These are phyloP conservation scores for Drosophila obscura DNA, from an alignment of 1,140 invertebrate genomes.

Conservation along the genomic window DNA sequence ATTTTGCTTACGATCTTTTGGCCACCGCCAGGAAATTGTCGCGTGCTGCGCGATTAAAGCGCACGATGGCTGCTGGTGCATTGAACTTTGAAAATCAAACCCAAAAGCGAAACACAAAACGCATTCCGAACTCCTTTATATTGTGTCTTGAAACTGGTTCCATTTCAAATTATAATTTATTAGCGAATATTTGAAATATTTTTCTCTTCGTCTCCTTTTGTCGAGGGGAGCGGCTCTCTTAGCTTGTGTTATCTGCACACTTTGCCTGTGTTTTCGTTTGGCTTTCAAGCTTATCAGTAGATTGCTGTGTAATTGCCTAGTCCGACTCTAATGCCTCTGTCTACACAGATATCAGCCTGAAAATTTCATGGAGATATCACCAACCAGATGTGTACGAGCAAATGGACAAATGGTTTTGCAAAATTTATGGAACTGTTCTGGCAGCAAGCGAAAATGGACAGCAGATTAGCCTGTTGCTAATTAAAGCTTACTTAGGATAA, in stretches of 20 bases:
- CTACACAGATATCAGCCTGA: constrained; percentile 32
- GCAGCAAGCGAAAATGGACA: constrained; percentile 12
- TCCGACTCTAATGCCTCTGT: constrained; percentile 24
- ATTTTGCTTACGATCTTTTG: constrained; percentile 20
- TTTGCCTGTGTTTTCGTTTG: background rate
- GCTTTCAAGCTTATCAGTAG: constrained; percentile 19
- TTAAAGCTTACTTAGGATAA: background rate
- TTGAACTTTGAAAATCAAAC: constrained; percentile 41
- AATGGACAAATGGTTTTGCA: constrained; percentile 11
- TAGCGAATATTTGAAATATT: constrained; percentile 20
- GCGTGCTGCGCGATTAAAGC: constrained; percentile 33
- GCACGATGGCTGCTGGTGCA: constrained; percentile 40
- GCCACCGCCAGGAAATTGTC: constrained; percentile 39
- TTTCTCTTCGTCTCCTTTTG: background rate
- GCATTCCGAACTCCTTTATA: constrained; percentile 43
- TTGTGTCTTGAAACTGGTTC: constrained; percentile 55
- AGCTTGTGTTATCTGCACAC: background rate
- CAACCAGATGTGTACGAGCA: background rate
- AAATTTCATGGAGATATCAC: constrained; percentile 32
- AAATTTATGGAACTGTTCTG: background rate
- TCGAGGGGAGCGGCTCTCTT: constrained; percentile 16
- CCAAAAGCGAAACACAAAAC: constrained; percentile 31
- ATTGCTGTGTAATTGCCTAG: constrained; percentile 29
- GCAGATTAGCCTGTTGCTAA: background rate
- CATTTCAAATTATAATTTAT: constrained; percentile 33